Conservation (phyloP, 2,797 vertebrate species). For the Calcarius lapponicus region DNA sequence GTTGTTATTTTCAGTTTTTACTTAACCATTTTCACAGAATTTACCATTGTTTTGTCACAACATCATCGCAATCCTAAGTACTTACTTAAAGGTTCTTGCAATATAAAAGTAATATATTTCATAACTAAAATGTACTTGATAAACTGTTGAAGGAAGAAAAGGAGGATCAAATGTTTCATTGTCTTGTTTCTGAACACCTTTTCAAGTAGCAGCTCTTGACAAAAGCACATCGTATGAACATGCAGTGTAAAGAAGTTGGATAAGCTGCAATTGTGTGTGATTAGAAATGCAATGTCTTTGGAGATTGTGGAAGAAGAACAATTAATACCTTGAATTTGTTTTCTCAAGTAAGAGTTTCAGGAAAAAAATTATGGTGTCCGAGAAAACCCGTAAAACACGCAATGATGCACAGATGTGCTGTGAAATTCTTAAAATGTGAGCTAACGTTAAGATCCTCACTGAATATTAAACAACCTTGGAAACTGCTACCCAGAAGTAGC, state of each 20-base stretch:
- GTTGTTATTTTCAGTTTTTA: not conserved
- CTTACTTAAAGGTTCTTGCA: not conserved
- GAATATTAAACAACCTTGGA: slow-evolving; percentile 34
- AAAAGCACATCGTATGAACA: accelerated
- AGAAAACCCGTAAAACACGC: not conserved
- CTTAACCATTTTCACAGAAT: not conserved
- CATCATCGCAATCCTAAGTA: not conserved
- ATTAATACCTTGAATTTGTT: not conserved
- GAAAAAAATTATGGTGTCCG: not conserved
- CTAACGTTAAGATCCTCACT: not conserved
- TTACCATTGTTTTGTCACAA: not conserved
- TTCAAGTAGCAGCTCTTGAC: not conserved
- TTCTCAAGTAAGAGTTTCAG: not conserved
- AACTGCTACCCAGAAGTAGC: not conserved
- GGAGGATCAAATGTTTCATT: not conserved
- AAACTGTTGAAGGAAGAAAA: not conserved
- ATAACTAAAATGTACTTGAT: not conserved
- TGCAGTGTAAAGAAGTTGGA: not conserved
- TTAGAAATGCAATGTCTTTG: not conserved
- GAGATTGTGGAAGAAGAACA: not conserved
- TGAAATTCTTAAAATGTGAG: slow-evolving; percentile 31
- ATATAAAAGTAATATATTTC: not conserved
- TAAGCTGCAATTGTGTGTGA: not conserved
- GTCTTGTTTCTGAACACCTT: not conserved
- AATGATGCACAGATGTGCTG: slow-evolving; percentile 2